Percentiles rank a stretch among this genome's conserved stretches.
Evolutionary conservation across 2,797 vertebrate genomes (phyloP).

Genomic region (Loriculus beryllinus): DNA sequence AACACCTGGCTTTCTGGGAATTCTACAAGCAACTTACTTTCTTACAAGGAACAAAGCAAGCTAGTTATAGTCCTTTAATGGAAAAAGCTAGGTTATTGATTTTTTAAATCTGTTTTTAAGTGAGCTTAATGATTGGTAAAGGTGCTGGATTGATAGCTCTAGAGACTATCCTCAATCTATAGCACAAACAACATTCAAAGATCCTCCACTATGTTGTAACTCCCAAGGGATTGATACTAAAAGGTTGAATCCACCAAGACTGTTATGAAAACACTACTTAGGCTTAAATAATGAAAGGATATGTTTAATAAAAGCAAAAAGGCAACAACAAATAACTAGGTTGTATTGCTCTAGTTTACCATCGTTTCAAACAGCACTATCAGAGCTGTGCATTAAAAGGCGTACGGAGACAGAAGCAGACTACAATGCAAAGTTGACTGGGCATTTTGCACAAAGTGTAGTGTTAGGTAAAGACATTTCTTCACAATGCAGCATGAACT

Average conservation of each 20-base stretch:
- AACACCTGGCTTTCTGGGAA: neutral
- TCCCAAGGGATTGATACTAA: neutral
- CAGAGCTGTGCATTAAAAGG: neutral
- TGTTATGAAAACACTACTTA: neutral
- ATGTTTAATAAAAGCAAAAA: neutral
- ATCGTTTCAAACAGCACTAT: neutral
- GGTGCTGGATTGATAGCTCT: constrained; percentile 1
- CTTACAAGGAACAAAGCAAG: neutral
- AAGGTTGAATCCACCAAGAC: neutral
- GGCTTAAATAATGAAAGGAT: neutral
- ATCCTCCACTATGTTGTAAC: neutral
- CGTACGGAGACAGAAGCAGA: neutral
- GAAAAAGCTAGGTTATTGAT: constrained; percentile 18
- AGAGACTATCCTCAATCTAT: neutral
- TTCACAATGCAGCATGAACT: neutral
- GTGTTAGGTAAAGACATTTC: constrained; percentile 35
- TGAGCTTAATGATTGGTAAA: constrained; percentile 20
- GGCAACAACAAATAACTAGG: neutral
- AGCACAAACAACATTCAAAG: neutral
- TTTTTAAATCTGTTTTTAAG: constrained; percentile 41
- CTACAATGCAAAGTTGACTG: neutral
- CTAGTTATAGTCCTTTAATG: neutral
- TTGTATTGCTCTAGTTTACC: neutral
- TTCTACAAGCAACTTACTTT: neutral
- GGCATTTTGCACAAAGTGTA: neutral